Evolutionary conservation across 2,113 vertebrate species (phyloP).

Genomic region (Megaceryle maxima): DNA sequence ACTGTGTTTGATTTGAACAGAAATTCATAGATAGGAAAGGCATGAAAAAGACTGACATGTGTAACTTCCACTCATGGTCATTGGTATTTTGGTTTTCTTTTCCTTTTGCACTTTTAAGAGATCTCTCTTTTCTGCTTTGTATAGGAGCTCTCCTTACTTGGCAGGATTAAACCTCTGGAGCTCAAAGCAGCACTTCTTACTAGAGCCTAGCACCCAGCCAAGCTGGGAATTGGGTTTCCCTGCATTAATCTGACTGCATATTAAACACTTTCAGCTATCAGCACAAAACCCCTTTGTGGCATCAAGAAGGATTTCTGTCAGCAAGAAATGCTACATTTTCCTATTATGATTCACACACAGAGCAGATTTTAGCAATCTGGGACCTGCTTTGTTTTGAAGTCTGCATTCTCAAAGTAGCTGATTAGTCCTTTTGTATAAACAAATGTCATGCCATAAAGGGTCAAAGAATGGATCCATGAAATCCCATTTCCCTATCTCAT

Average conservation of each 20-base stretch:
- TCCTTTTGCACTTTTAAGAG: background rate
- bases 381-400: background rate
- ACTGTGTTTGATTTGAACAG: background rate
- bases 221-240: background rate
- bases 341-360: background rate
- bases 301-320: background rate
- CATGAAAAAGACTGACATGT: background rate
- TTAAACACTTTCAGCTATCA: constrained; percentile 35
- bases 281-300: constrained; percentile 9
- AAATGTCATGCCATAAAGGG: background rate
- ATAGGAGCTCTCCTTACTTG: background rate
- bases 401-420: background rate
- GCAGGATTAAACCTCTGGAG: background rate
- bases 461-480: constrained; percentile 3
- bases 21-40: background rate
- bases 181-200: background rate
- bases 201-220: background rate
- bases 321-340: constrained; percentile 3
- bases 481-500: background rate
- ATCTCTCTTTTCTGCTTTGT: background rate
- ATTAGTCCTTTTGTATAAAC: constrained; percentile 1
- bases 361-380: background rate
- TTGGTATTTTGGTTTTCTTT: background rate
- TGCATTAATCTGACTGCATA: background rate
- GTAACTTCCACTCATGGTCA: background rate